Base-by-base conservation (phyloP, 2,888 invertebrate species). In the Eilema griseolum region DNA sequence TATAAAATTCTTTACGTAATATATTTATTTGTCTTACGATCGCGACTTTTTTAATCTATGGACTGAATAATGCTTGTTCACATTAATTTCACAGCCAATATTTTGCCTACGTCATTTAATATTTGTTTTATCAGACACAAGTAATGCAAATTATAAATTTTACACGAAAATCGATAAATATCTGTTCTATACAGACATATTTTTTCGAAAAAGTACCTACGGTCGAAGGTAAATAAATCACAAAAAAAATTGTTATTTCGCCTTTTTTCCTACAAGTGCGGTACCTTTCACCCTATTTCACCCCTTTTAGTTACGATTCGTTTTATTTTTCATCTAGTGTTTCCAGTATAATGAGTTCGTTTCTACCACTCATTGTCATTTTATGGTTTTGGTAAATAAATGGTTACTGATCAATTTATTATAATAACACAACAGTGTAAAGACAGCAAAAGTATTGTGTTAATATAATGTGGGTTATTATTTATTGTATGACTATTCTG, bases 1-100 rank as follows among this genome's bases (percentile, higher is more conserved):
- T 71, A 74, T 60, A 72, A 41, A 71, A 70, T 46, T 33, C n/a
- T 72, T 74, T 67, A 72, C 66, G 71, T 76, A 72, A 74, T 75
- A 28, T 28, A 77, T 67, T 72, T 73, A 77, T 33, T 73, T 41
- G 14, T 66, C 70, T 76, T 76, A 73, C 74, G 69, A 77, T 72
- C 60, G 74, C 31, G 56, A 73, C 72, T 73, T 78, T 81, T 80
- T 64, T 26, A 28, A 65, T 80, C 73, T 83, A 88, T 89, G 89
- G 90, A 92, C 90, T 91, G 91, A 90, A 85, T 82, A 89, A 89
- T 88, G 87, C 75, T 83, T 80, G 84, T 87, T 87, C 88, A 91
- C 88, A 88, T 89, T 89, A 84, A 86, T 84, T 91, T 95, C 95
- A 95, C 95, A 95, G 95, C 95, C 95, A 90, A 89, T 90, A 89